Evolutionary conservation across 1,140 invertebrate genomes (phyloP).

Genomic region (Lepidurus couesii): DNA sequence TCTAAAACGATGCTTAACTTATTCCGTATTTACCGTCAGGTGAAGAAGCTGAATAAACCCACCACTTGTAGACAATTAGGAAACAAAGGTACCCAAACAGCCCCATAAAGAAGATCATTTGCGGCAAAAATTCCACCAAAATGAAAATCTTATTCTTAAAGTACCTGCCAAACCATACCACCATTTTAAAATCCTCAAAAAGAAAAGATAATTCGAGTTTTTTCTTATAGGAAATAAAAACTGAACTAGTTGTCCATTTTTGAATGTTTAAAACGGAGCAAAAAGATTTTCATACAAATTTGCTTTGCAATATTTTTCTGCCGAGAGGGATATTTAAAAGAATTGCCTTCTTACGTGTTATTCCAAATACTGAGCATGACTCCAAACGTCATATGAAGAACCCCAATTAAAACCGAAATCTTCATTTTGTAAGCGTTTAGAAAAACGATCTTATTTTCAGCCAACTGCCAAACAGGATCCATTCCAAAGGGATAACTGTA

Average conservation of each 20-base stretch:
- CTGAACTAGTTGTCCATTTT: no score
- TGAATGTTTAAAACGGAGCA: slow-evolving; percentile 18
- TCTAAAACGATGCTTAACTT: not conserved
- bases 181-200: not conserved
- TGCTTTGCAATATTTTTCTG: not conserved
- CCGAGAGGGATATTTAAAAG: not conserved
- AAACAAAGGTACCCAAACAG: slow-evolving; percentile 46
- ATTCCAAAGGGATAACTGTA: slow-evolving; percentile 78
- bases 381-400: slow-evolving; percentile 87
- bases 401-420: slow-evolving; percentile 85
- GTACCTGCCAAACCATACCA: slow-evolving; percentile 38
- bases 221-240: no score
- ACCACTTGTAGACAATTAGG: slow-evolving; percentile 46
- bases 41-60: slow-evolving; percentile 38
- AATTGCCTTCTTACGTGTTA: slow-evolving; percentile 39
- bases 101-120: slow-evolving; percentile 43
- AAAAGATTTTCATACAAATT: slow-evolving; percentile 20
- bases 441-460: slow-evolving; percentile 68
- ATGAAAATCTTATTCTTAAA: slow-evolving; percentile 42
- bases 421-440: slow-evolving; percentile 94
- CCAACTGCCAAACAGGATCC: slow-evolving; percentile 81
- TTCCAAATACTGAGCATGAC: slow-evolving; percentile 56
- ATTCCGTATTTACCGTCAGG: not conserved
- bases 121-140: slow-evolving; percentile 45
- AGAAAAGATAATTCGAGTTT: no score